Evolutionary conservation across 2,888 invertebrate species (phyloP), one percentile per base, ranked within the genome.

Genomic region (Campopleginae sp.): DNA sequence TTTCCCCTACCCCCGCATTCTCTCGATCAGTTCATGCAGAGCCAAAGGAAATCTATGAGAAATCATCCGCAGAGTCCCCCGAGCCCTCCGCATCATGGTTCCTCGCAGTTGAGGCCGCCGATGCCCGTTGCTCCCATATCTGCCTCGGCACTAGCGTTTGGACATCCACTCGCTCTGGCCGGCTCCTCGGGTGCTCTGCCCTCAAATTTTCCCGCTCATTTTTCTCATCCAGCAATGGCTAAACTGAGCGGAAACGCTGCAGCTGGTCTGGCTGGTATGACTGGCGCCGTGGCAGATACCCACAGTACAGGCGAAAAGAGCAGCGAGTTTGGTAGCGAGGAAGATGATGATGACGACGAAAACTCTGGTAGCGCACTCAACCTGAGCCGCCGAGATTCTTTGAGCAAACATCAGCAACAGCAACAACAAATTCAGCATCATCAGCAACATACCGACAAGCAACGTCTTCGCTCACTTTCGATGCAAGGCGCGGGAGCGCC

Each of bases 281-380:
- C 89, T 1, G 86, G 86, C 38, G 90, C 88, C 23, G 76, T 54
- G 80, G 86, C 87, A 68, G 93, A 91, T 86, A 90, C 90, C 5
- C 94, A 90, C 88, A 94, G 89, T 89, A 93, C 86, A 89, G 93
- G 87, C 89, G 94, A 94, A 88, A 95, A 93, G 89, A 95, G 92
- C 90, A 95, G 94, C 89, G 93, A 94, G 71, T 95, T 95, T 82
- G 95, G 95, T 8, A 95, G 95, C 3, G 95, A 95, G 42, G 95
- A 95, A 72, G 95, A 95, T 87, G 95, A 95, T 46, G 95, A 95
- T 82, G 95, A 95, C 70, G 95, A 96, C 79, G 95, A 95, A 88
- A 95, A 95, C 87, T 95, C 95, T 33, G 95, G 95, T 85, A 95
- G 95, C 89, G 96, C 95, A 2, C 92, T 96, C 66, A 96, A 96